These are phyloP conservation scores for Cephalopterus ornatus DNA, from an alignment of 2,113 vertebrate species.

Conservation along the genomic window DNA sequence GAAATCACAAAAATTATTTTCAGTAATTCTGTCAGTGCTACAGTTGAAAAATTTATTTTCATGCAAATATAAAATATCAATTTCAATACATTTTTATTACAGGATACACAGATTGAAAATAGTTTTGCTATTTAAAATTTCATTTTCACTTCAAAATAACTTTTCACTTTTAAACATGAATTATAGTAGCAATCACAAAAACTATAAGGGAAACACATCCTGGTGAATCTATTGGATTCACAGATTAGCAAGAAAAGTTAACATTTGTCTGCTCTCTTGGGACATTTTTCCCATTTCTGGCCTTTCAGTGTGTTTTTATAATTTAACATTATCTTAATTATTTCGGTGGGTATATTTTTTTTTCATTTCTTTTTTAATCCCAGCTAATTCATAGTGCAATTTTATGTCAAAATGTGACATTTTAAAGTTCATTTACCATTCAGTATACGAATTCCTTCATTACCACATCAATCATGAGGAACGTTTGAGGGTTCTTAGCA, in stretches of 20 bases:
- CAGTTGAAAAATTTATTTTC: not conserved
- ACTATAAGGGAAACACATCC: not conserved
- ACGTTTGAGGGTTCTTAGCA: not conserved
- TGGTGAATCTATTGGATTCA: not conserved
- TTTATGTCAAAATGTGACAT: not conserved
- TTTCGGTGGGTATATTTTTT: not conserved
- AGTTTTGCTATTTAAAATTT: not conserved
- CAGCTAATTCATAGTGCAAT: not conserved
- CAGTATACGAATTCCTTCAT: not conserved
- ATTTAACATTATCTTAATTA: not conserved
- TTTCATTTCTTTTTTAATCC: not conserved
- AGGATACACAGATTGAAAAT: not conserved
- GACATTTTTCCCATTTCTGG: not conserved
- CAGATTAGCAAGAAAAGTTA: not conserved
- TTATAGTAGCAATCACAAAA: not conserved
- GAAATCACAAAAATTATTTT: not conserved
- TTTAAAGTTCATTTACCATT: not conserved
- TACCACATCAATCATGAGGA: not conserved
- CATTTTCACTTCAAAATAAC: not conserved
- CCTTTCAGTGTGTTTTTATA: not conserved
- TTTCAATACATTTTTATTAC: not conserved
- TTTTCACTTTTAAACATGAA: not conserved
- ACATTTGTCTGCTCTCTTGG: not conserved
- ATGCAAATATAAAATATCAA: not conserved
- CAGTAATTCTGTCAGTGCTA: not conserved